Percentiles rank a stretch among this genome's conserved stretches.
These are phyloP conservation scores for Leucopternis melanops DNA, from an alignment of 2,113 vertebrate genomes.

Conservation along the genomic window DNA sequence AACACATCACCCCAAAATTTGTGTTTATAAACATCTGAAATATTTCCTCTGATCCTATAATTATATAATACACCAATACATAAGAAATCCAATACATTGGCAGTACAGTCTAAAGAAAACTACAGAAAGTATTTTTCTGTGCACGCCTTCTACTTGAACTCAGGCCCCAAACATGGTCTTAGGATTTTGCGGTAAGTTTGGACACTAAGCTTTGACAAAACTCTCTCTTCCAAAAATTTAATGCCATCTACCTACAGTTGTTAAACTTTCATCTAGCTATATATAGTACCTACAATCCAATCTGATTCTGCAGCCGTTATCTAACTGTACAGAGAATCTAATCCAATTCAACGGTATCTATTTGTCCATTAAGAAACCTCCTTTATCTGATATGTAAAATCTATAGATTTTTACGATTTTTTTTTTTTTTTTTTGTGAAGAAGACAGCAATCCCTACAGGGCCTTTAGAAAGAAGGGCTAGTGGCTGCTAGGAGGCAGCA, in stretches of 20 bases:
- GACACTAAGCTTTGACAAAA: background rate
- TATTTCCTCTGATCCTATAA: background rate
- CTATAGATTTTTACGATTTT: background rate
- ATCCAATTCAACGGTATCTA: background rate
- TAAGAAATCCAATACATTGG: background rate
- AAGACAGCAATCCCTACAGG: background rate
- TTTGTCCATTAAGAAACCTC: background rate
- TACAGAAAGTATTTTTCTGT: background rate
- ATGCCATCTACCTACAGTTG: background rate
- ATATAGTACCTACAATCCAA: background rate
- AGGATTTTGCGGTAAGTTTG: background rate
- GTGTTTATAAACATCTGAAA: background rate
- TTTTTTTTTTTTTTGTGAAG: background rate
- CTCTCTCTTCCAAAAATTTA: background rate
- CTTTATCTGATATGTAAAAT: background rate
- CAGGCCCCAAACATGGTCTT: background rate
- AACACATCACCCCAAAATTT: background rate
- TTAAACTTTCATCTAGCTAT: background rate
- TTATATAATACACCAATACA: background rate
- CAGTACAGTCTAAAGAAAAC: background rate
- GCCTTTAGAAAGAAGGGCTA: background rate
- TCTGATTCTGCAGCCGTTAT: background rate
- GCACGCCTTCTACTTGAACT: background rate
- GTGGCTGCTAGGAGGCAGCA: background rate
- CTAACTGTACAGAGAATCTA: background rate